These are phyloP conservation scores for Amniataba percoides DNA, from an alignment of 2,797 vertebrate genomes.

Conservation along the genomic window DNA sequence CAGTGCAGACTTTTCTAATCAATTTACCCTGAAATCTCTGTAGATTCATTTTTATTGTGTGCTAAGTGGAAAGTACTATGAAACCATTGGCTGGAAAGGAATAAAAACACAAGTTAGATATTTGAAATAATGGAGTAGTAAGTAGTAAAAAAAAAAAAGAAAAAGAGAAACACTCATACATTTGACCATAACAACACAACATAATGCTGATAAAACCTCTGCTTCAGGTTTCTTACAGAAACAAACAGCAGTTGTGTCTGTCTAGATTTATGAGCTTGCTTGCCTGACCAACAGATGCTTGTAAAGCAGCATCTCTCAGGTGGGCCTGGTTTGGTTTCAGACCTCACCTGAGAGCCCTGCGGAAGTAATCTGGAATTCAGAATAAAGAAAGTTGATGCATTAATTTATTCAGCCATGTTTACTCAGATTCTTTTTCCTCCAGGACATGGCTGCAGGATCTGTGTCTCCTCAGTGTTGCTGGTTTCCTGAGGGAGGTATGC, in stretches of 20 bases:
- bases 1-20: not conserved
- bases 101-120: not conserved
- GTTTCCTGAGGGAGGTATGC: slow-evolving; percentile 50
- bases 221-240: not conserved
- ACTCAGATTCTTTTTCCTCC: slow-evolving; percentile 45
- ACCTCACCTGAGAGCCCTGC: slow-evolving; percentile 48
- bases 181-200: not conserved
- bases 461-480: slow-evolving; percentile 43
- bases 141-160: not conserved
- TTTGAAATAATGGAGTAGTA: not conserved
- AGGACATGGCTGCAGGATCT: slow-evolving; percentile 33
- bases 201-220: not conserved
- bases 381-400: slow-evolving; percentile 44
- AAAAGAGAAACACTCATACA: not conserved
- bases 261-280: not conserved
- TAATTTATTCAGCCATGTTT: slow-evolving; percentile 64
- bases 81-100: not conserved
- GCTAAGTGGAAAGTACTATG: not conserved
- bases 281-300: not conserved
- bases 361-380: slow-evolving; percentile 52
- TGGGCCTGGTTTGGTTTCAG: slow-evolving; percentile 16
- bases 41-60: not conserved
- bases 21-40: not conserved
- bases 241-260: not conserved
- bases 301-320: slow-evolving; percentile 6